Percentiles rank a stretch among this genome's conserved stretches.
Evolutionary conservation across 2,888 invertebrate genomes (phyloP).

Genomic region (Caenorhabditis sp.): DNA sequence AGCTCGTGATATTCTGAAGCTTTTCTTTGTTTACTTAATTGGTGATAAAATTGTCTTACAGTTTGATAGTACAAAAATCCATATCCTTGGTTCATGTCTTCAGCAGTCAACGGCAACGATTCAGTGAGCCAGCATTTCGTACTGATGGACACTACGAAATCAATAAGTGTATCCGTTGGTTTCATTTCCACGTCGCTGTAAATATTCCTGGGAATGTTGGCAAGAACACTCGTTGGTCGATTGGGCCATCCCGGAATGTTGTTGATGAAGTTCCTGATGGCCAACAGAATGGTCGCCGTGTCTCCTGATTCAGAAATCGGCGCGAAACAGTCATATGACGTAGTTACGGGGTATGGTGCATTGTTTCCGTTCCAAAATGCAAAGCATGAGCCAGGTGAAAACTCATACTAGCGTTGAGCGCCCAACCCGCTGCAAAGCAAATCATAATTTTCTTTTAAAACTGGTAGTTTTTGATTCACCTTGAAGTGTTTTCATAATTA

Average conservation of each 20-base stretch:
- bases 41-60: neutral
- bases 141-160: constrained; percentile 30
- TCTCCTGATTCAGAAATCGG: constrained; percentile 74
- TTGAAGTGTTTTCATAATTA: constrained; percentile 32
- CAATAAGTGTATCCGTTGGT: constrained; percentile 38
- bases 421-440: constrained; percentile 9
- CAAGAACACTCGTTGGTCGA: constrained; percentile 81
- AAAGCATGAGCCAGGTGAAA: constrained; percentile 71
- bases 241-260: constrained; percentile 52
- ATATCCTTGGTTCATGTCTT: constrained; percentile 47
- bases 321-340: constrained; percentile 75
- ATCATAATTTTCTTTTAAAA: neutral
- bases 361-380: constrained; percentile 69
- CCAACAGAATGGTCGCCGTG: constrained; percentile 55
- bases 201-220: constrained; percentile 72
- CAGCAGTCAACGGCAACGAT: constrained; percentile 47
- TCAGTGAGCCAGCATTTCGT: constrained; percentile 39
- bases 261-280: constrained; percentile 61
- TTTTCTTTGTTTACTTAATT: too few species aligned
- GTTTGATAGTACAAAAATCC: constrained; percentile 53
- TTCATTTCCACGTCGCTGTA: constrained; percentile 32
- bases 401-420: constrained; percentile 53
- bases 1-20: constrained; percentile 38
- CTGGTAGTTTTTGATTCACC: too few species aligned
- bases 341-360: constrained; percentile 57